Evolutionary conservation across 2,113 vertebrate species (phyloP).

Genomic region (Symphodus melops): DNA sequence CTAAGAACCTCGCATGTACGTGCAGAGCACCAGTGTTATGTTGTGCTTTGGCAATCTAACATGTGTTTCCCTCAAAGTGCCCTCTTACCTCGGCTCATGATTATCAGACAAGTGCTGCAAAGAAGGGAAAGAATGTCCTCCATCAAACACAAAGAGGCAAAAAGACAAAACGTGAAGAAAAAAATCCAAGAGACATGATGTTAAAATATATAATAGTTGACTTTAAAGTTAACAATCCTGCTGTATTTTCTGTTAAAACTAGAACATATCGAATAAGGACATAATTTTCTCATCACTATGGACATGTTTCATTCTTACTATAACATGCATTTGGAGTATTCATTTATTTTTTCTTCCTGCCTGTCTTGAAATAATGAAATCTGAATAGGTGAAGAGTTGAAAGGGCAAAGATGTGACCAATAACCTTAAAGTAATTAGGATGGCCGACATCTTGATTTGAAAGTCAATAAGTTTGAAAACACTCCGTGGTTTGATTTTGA

Average conservation of each 20-base stretch:
- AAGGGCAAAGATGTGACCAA: too few species aligned
- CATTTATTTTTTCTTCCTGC: not conserved
- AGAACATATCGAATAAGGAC: not conserved
- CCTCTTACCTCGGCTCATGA: constrained; percentile 53
- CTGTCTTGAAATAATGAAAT: not conserved
- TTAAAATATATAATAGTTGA: not conserved
- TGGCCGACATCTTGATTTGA: not conserved
- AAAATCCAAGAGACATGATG: not conserved
- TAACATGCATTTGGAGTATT: not conserved
- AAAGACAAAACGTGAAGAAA: not conserved
- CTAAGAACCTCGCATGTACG: constrained; percentile 47
- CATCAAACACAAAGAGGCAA: constrained; percentile 13
- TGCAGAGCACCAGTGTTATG: constrained; percentile 46
- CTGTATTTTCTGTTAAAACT: too few species aligned
- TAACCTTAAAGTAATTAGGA: too few species aligned
- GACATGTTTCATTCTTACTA: not conserved
- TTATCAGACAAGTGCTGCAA: constrained; percentile 46
- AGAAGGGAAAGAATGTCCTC: constrained; percentile 15
- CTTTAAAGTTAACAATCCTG: not conserved
- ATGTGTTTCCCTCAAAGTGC: constrained; percentile 56
- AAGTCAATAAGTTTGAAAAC: too few species aligned
- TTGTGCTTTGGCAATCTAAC: constrained; percentile 57
- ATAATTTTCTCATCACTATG: not conserved
- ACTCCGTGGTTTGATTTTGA: too few species aligned
- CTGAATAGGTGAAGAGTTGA: not conserved